Base-by-base conservation (phyloP, 2,113 vertebrate species). In the Hypomesus transpacificus region DNA sequence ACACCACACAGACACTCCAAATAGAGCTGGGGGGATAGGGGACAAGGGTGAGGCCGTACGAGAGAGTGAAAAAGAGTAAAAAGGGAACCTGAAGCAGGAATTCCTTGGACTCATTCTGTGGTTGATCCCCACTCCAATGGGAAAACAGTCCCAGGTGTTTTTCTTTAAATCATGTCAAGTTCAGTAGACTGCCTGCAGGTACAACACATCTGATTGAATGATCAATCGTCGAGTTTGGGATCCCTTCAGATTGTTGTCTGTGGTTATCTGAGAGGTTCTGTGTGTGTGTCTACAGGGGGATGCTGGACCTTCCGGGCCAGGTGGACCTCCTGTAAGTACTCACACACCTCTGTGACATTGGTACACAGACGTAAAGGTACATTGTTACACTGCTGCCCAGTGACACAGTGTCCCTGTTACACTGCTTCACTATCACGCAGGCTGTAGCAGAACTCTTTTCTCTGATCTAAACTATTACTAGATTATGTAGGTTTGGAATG, bases 281-380 rank as follows among this genome's bases (percentile, higher is more conserved):
- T 89, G 20, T 1, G 4, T 58, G 18, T 84, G 58, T 76, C 82
- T 22, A 0, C 14, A 98, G 97, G 97, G 96, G 61, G 94, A 91
- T 0, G 3, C 92, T 16, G 97, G 97, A 88, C 95, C 94, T 75
- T 34, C 94, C 0, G 97, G 96, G 20, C 96, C 95, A 0, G 84
- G 89, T 16, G 97, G 97, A 85, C 78, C 94, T 81, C 91, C 95
- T 85, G 97, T 98, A 89, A 96, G 96, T 95, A 85, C 61, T 67
- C 8, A 53, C 18, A 66, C 71, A 13, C 39, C 31, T 65, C 31
- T 21, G 6, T 65, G 20, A 63, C 28, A 34, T 61, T n/a, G 16
- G 26, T 57, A 52, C 16, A 53, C 13, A 54, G n/a, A 7, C 0
- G 20, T 53, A 26, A 46, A 74, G 7, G 39, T 66, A 46, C 39